Conservation (phyloP, 2,113 vertebrate genomes). For the Rhinopomastus cyanomelas region DNA sequence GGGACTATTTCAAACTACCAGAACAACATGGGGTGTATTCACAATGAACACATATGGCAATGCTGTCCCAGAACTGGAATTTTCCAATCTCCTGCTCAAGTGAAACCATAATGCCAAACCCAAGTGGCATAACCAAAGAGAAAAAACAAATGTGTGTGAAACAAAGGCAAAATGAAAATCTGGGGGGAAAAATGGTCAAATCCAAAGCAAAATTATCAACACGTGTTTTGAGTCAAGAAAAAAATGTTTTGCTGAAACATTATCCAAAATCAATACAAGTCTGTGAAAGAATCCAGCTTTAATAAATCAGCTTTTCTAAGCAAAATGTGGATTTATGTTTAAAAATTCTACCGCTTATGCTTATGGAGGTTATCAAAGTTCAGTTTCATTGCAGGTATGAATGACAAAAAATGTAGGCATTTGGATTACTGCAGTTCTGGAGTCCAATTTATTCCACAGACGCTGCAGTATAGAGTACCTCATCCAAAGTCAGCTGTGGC, state of each 20-base stretch:
- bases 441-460: background rate
- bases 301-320: background rate
- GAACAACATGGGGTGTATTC: background rate
- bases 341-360: background rate
- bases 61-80: background rate
- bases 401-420: background rate
- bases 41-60: background rate
- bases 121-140: background rate
- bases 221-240: conserved; percentile 20
- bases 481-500: background rate
- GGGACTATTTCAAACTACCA: background rate
- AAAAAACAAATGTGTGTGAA: background rate
- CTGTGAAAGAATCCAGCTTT: background rate
- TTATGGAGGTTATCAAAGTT: background rate
- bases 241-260: conserved; percentile 5
- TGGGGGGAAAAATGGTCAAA: background rate
- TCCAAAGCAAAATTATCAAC: background rate
- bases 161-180: background rate
- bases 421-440: background rate
- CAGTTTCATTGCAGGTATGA: background rate
- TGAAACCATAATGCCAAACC: background rate
- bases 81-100: background rate
- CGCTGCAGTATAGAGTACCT: background rate
- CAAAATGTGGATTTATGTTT: background rate
- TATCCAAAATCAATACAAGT: conserved; percentile 13